These are phyloP conservation scores for Batillaria attramentaria DNA, from an alignment of 1,140 invertebrate genomes.

Conservation along the genomic window DNA sequence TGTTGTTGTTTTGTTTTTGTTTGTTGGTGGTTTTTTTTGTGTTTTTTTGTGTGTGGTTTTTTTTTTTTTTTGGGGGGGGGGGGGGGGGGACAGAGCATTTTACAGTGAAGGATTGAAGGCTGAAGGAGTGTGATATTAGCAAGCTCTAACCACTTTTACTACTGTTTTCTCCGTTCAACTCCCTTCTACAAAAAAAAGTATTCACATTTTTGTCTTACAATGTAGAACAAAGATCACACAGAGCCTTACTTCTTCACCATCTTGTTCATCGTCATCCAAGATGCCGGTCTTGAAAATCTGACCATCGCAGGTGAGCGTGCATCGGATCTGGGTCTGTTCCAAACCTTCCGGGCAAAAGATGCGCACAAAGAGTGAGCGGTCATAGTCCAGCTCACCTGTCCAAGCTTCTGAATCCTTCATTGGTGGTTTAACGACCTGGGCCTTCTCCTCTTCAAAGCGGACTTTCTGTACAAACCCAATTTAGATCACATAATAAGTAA, in stretches of 20 bases:
- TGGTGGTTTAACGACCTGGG: constrained; percentile 49
- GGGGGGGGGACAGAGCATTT: too few species aligned
- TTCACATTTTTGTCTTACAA: background rate
- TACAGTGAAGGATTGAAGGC: background rate
- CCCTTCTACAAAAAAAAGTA: background rate
- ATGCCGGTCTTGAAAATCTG: constrained; percentile 62
- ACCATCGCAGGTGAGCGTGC: constrained; percentile 60
- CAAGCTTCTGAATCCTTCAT: constrained; percentile 54
- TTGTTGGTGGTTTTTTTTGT: too few species aligned
- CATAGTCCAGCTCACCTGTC: constrained; percentile 66
- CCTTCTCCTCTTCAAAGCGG: constrained; percentile 53
- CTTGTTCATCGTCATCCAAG: constrained; percentile 53
- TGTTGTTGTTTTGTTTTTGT: too few species aligned
- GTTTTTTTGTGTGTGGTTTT: too few species aligned
- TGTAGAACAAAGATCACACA: background rate
- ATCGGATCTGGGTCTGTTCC: constrained; percentile 55
- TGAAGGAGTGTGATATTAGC: too few species aligned
- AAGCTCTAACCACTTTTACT: background rate
- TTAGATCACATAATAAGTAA: background rate
- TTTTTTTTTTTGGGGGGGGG: too few species aligned
- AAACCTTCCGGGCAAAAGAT: constrained; percentile 64
- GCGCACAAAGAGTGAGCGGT: constrained; percentile 61
- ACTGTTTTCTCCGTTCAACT: background rate
- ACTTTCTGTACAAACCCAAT: constrained; percentile 56
- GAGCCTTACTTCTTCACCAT: constrained; percentile 40